Base-by-base conservation (phyloP, 2,888 invertebrate genomes). In the Leptopilina myrica region DNA sequence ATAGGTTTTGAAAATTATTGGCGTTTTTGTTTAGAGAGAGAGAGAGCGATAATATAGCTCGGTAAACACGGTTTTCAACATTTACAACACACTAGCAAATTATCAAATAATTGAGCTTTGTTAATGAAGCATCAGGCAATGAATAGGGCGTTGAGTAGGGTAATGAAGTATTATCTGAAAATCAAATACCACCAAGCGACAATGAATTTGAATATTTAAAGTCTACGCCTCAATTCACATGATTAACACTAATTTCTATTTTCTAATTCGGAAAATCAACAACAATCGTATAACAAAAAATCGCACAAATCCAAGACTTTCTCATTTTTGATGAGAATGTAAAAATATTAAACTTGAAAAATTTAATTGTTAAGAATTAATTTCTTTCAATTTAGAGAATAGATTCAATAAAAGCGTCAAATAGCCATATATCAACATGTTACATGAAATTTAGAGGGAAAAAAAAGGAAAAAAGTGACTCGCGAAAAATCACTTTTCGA, bases 81-180 rank as follows among this genome's bases (percentile, higher is more conserved):
- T 69, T 69, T 49, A 9, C 9, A 14, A 46, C 26, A 46, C 26
- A 26, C 53, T 53, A 14, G n/a, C 49, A 11, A 33, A 69, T 53
- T 53, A 53, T 53, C 49, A 69, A 69, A 53, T 69, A 33, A 69
- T 69, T 53, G 33, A 53, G 49, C 26, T 69, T 69, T 14, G 26
- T 20, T 69, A 53, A 69, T 53, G 53, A 69, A 69, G 69, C 69
- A 53, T 69, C 53, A 7, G 53, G 53, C 69, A 53, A n/a, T 53
- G 69, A 69, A 69, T 69, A 53, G 69, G 9, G 26, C 26, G 53
- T 15, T 26, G 49, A 53, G 69, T 69, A n/a, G 26, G 69, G 8
- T 69, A 53, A 69, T 69, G 69, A 69, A 53, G 69, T 53, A 53
- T 69, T 69, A 53, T 69, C 49, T 49, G 69, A 69, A 6, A 49